Evolutionary conservation across 2,888 invertebrate species (phyloP).

Genomic region (Tetropium fuscum): DNA sequence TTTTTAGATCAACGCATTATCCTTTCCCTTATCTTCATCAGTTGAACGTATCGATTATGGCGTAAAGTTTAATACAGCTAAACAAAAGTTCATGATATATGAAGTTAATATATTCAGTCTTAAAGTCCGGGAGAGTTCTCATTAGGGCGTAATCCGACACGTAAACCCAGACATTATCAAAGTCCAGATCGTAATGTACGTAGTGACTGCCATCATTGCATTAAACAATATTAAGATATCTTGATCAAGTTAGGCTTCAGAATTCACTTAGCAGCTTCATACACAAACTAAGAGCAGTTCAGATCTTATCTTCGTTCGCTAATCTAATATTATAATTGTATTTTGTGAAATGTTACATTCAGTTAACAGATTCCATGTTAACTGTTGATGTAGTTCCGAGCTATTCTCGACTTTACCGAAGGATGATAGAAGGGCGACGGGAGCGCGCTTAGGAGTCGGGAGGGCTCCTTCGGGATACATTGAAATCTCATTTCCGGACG

Average conservation of each 20-base stretch:
- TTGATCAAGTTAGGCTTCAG: slow-evolving; percentile 59
- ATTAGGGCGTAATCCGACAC: slow-evolving; percentile 50
- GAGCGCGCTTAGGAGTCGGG: slow-evolving; percentile 45
- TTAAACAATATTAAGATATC: slow-evolving; percentile 62
- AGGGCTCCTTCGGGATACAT: slow-evolving; percentile 66
- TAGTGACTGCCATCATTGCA: slow-evolving; percentile 49
- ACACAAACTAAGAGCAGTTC: slow-evolving; percentile 47
- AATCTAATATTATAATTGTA: slow-evolving; percentile 69
- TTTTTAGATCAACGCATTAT: too few species aligned
- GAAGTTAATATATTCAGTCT: slow-evolving; percentile 25
- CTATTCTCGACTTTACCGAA: slow-evolving; percentile 51
- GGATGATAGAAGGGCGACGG: slow-evolving; percentile 19
- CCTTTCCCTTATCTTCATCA: background rate
- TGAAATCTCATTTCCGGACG: slow-evolving; percentile 66
- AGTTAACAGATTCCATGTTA: slow-evolving; percentile 66
- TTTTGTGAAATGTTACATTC: slow-evolving; percentile 66
- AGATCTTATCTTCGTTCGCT: slow-evolving; percentile 62
- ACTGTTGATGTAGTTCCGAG: slow-evolving; percentile 58
- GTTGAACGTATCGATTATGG: slow-evolving; percentile 12
- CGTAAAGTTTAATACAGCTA: slow-evolving; percentile 3
- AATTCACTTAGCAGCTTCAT: slow-evolving; percentile 60
- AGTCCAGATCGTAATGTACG: slow-evolving; percentile 52
- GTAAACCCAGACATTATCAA: slow-evolving; percentile 51
- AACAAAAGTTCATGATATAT: slow-evolving; percentile 10
- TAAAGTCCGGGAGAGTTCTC: slow-evolving; percentile 27